Conservation (phyloP, 1,140 invertebrate genomes). For the Oedothorax gibbosus region DNA sequence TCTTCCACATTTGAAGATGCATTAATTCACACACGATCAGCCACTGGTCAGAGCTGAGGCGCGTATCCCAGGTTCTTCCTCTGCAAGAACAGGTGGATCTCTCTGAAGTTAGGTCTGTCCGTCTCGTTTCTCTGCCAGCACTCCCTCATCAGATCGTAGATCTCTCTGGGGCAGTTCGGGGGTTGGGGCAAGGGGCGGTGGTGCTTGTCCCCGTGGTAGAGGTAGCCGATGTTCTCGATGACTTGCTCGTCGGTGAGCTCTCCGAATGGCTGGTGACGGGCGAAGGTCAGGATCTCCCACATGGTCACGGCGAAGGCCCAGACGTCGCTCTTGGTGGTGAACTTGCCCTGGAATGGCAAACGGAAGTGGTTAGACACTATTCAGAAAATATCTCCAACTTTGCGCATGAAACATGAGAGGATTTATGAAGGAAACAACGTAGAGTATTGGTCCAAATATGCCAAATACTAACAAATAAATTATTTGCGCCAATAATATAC, state of each 20-base stretch:
- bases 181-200: constrained; percentile 79
- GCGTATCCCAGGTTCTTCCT: constrained; percentile 86
- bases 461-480: no score
- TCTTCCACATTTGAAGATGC: no score
- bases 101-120: constrained; percentile 88
- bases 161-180: constrained; percentile 87
- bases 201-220: constrained; percentile 77
- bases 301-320: constrained; percentile 91
- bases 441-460: no score
- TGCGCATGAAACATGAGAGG: no score
- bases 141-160: constrained; percentile 93
- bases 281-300: constrained; percentile 90
- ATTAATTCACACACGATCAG: not conserved
- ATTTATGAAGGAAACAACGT: no score
- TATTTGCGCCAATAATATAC: no score
- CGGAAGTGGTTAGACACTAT: no score
- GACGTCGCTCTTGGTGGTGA: constrained; percentile 86
- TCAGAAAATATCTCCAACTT: no score
- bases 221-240: constrained; percentile 80
- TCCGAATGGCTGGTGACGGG: constrained; percentile 84
- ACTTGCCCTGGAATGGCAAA: constrained; percentile 77
- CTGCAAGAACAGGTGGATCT: constrained; percentile 91
- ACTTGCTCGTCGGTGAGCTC: constrained; percentile 82
- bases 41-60: constrained; percentile 57
- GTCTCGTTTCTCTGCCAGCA: constrained; percentile 90